phyloP scores from a whole-genome alignment of 1,140 invertebrate genomes.

The Pogonognathellus flavescens region DNA sequence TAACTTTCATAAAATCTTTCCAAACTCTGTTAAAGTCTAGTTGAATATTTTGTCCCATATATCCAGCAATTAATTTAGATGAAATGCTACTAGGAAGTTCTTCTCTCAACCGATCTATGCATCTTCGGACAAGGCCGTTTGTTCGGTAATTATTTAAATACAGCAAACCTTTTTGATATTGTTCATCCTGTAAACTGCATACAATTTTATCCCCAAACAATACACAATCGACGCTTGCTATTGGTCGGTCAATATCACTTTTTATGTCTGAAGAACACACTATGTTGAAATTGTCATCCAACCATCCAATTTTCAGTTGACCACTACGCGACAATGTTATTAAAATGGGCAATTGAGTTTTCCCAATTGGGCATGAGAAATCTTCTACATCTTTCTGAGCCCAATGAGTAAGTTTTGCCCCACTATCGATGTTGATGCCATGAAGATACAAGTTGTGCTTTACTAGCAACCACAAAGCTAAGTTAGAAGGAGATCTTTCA shows the following conservation, averaged over 20 bases:
- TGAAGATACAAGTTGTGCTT: conserved; percentile 59
- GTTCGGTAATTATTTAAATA: conserved; percentile 58
- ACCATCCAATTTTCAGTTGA: conserved; percentile 59
- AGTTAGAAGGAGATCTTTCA: background rate
- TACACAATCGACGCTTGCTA: conserved; percentile 43
- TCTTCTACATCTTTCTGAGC: conserved; percentile 57
- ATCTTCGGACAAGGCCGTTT: conserved; percentile 53
- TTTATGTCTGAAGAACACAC: conserved; percentile 48
- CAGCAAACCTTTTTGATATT: conserved; percentile 49
- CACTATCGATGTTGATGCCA: conserved; percentile 59
- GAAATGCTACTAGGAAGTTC: conserved; percentile 34
- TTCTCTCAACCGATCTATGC: conserved; percentile 45
- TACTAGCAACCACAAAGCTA: conserved; percentile 59
- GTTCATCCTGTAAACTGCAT: conserved; percentile 44
- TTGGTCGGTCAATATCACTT: conserved; percentile 16
- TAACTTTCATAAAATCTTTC: conserved; percentile 46
- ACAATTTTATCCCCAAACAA: conserved; percentile 62
- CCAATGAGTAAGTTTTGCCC: conserved; percentile 55
- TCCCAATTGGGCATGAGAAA: conserved; percentile 50
- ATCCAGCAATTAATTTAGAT: conserved; percentile 51
- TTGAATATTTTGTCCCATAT: conserved; percentile 46
- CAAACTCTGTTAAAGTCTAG: conserved; percentile 23
- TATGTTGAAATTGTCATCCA: conserved; percentile 61
- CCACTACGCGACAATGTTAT: conserved; percentile 41
- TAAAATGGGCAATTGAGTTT: conserved; percentile 34